These are phyloP conservation scores for Scaptomyza graminum DNA, from an alignment of 1,140 invertebrate species.

Conservation along the genomic window DNA sequence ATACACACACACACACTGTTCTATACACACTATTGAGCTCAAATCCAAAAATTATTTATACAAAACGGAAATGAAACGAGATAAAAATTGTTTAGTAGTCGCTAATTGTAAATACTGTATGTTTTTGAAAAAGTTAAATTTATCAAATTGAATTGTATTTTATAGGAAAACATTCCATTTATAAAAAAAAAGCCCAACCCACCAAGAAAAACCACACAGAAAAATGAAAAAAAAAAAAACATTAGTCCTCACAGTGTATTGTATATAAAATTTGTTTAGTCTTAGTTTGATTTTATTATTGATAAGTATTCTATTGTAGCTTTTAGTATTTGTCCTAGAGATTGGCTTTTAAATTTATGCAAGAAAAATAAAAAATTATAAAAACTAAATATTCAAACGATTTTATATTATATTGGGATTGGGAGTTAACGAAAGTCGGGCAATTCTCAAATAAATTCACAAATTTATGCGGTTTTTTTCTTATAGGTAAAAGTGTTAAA, in stretches of 20 bases:
- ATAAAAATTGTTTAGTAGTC: conserved; percentile 35
- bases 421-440: neutral
- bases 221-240: neutral
- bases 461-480: too few relatives aligned
- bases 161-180: neutral
- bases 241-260: conserved; percentile 22
- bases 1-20: conserved; percentile 12
- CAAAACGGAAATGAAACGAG: conserved; percentile 31
- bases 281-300: conserved; percentile 26
- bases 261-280: conserved; percentile 42
- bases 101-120: conserved; percentile 64
- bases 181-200: neutral
- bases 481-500: neutral
- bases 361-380: conserved; percentile 45
- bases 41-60: conserved; percentile 79
- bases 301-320: conserved; percentile 51
- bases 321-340: conserved; percentile 35
- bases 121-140: conserved; percentile 23
- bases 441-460: too few relatives aligned
- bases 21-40: conserved; percentile 57
- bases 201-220: neutral
- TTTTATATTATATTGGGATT: neutral
- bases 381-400: conserved; percentile 22
- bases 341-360: conserved; percentile 58
- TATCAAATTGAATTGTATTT: conserved; percentile 17